phyloP scores from a whole-genome alignment of 2,888 invertebrate genomes.

The Sepioteuthis lessoniana region DNA sequence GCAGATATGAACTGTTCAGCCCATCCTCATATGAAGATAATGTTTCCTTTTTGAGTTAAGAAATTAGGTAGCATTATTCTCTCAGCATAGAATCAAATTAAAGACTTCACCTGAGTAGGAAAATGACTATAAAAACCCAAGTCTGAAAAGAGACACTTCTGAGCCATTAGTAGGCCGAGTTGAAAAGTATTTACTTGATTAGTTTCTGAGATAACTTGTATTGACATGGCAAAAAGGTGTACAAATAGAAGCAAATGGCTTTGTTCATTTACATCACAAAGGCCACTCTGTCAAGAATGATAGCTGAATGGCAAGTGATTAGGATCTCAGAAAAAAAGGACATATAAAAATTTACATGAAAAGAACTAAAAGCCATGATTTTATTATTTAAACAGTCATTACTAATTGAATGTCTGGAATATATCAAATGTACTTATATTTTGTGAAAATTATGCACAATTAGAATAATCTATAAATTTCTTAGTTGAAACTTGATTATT shows the following conservation, averaged over 20 bases:
- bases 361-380: not conserved
- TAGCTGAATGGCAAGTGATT: not conserved
- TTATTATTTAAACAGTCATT: not conserved
- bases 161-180: not conserved
- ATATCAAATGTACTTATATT: not conserved
- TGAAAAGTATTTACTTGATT: not conserved
- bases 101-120: not conserved
- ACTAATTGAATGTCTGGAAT: not conserved
- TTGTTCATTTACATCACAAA: not conserved
- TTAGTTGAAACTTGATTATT: too few species aligned
- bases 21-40: too few species aligned
- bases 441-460: too few species aligned
- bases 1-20: too few species aligned
- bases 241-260: not conserved
- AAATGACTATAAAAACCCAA: not conserved
- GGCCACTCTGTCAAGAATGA: not conserved
- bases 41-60: too few species aligned
- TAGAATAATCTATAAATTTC: too few species aligned
- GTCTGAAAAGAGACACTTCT: not conserved
- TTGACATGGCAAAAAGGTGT: conserved; percentile 16
- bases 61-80: not conserved
- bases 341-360: not conserved
- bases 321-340: not conserved
- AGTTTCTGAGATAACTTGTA: not conserved
- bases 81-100: not conserved